Percentiles rank a stretch among this genome's conserved stretches.
Conservation (phyloP, 2,797 vertebrate genomes). For the Bradypus variegatus region DNA sequence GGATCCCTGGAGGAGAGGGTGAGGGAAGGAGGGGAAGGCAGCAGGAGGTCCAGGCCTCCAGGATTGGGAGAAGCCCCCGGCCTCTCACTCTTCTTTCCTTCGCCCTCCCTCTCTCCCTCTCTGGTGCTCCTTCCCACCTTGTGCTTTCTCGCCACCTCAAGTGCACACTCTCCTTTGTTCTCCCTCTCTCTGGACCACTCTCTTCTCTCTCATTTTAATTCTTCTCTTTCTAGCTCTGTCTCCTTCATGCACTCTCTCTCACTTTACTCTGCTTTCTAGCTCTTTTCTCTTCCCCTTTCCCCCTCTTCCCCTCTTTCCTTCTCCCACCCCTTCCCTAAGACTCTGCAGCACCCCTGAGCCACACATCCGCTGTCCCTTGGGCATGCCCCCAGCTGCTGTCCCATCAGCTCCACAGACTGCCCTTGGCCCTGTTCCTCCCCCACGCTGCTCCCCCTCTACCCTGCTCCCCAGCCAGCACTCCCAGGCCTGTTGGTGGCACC, state of each 20-base stretch:
- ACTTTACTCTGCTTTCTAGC: no score
- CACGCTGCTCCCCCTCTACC: no score
- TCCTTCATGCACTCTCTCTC: not conserved
- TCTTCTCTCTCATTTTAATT: not conserved
- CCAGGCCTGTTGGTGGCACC: not conserved
- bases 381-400: not conserved
- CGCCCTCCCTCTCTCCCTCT: not conserved
- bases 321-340: fast-evolving
- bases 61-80: not conserved
- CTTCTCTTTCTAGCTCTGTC: not conserved
- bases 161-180: not conserved
- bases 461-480: not conserved
- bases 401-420: not conserved
- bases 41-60: not conserved
- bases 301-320: not conserved
- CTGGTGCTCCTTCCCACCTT: no score
- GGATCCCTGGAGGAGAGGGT: not conserved
- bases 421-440: not conserved
- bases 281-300: no score
- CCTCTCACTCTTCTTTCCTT: not conserved
- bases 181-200: not conserved
- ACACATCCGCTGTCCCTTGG: not conserved
- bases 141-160: not conserved
- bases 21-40: not conserved
- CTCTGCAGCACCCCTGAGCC: not conserved